Percentiles rank a stretch among this genome's conserved stretches.
These are phyloP conservation scores for Cyanoliseus patagonus DNA, from an alignment of 2,113 vertebrate species.

Conservation along the genomic window DNA sequence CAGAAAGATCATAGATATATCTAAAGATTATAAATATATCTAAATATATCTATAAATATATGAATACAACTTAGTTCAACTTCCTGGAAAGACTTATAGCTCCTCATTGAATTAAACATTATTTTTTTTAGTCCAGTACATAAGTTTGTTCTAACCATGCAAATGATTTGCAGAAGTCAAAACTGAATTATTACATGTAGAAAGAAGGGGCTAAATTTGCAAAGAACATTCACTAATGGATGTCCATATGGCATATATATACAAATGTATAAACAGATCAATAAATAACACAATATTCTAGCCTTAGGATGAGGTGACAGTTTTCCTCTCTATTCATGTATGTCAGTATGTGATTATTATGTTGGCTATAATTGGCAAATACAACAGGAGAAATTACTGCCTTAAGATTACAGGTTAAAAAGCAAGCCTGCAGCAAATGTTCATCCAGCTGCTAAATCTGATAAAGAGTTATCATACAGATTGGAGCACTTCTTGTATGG, in stretches of 20 bases:
- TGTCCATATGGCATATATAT: background rate
- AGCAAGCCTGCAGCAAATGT: background rate
- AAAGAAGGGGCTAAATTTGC: background rate
- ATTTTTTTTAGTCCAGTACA: background rate
- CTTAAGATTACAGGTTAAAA: background rate
- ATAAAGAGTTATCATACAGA: background rate
- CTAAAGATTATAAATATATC: background rate
- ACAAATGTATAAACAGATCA: background rate
- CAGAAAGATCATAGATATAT: background rate
- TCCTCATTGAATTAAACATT: background rate
- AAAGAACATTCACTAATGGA: background rate
- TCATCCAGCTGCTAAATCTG: background rate
- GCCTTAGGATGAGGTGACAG: background rate
- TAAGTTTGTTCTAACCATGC: background rate
- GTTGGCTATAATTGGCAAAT: background rate
- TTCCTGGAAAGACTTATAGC: background rate
- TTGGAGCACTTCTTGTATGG: background rate
- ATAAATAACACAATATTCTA: background rate
- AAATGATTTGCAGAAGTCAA: background rate
- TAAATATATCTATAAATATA: no score
- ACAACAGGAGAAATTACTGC: background rate
- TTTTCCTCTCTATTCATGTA: background rate
- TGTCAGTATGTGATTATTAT: background rate
- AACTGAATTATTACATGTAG: background rate
- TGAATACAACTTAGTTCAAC: background rate